Evolutionary conservation across 1,140 invertebrate species (phyloP).

Genomic region (Ceratina calcarata): DNA sequence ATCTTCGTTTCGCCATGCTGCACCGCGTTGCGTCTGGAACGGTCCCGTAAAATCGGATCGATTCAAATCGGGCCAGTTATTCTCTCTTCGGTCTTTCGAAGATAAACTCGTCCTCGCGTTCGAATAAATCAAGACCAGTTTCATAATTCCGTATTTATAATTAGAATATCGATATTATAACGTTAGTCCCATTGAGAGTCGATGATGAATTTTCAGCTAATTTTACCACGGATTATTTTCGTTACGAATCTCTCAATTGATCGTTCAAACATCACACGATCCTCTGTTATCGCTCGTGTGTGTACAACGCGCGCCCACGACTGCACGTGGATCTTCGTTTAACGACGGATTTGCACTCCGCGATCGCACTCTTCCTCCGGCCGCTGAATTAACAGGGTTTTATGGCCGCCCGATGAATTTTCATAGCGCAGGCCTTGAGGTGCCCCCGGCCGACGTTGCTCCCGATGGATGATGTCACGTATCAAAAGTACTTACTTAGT

Average conservation of each 20-base stretch:
- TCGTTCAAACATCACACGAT: background rate
- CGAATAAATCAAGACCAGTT: background rate
- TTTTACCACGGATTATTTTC: too few species aligned
- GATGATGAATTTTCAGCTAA: too few species aligned
- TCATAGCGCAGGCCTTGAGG: constrained; percentile 47
- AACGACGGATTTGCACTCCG: background rate
- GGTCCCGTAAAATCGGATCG: background rate
- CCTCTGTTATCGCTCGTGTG: background rate
- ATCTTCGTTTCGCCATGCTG: constrained; percentile 15
- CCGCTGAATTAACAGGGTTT: background rate
- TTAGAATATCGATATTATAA: too few species aligned
- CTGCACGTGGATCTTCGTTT: background rate
- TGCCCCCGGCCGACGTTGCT: background rate
- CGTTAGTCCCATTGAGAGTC: too few species aligned
- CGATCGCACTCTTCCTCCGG: too few species aligned
- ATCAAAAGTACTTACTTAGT: constrained; percentile 51
- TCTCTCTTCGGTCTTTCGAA: too few species aligned
- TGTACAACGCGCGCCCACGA: background rate
- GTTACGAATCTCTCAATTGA: too few species aligned
- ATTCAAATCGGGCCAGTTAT: background rate
- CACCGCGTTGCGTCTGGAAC: background rate
- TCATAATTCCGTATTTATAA: too few species aligned
- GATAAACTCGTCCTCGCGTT: background rate
- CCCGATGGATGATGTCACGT: constrained; percentile 59
- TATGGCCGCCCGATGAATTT: constrained; percentile 44